Conservation (phyloP, 92 coral and sea anemone genomes). For the Palythoa grandiflora region DNA sequence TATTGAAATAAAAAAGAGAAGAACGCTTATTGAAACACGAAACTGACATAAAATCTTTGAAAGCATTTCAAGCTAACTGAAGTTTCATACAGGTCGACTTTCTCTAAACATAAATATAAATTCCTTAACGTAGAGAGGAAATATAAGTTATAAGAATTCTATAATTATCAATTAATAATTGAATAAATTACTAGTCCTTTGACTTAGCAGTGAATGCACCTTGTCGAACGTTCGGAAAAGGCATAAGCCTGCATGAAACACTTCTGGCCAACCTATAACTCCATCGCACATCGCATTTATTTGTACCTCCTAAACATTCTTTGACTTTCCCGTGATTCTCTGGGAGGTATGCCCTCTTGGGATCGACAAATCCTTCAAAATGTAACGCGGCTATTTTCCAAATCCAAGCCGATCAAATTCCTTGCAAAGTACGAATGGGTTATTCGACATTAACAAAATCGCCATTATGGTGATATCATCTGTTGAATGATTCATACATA, state of each 20-base stretch:
- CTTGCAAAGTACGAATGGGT: not conserved
- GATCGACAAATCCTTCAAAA: not conserved
- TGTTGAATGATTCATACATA: slow-evolving; percentile 69
- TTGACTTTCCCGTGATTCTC: not conserved
- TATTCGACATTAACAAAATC: not conserved
- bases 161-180: not conserved
- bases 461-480: not conserved
- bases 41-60: no score
- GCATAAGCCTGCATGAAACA: not conserved
- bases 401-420: not conserved
- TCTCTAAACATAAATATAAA: no score
- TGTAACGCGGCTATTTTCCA: not conserved
- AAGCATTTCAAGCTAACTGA: no score
- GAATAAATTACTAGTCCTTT: not conserved
- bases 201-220: not conserved
- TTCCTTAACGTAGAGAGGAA: not conserved
- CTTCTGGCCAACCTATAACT: not conserved
- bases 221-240: not conserved
- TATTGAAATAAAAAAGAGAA: no score
- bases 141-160: not conserved
- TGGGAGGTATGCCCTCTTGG: not conserved
- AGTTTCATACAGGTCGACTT: no score
- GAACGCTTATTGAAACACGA: no score
- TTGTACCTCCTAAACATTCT: not conserved
- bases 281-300: not conserved